Evolutionary conservation across 2,797 vertebrate genomes (phyloP).

Genomic region (Syngnathus acus): DNA sequence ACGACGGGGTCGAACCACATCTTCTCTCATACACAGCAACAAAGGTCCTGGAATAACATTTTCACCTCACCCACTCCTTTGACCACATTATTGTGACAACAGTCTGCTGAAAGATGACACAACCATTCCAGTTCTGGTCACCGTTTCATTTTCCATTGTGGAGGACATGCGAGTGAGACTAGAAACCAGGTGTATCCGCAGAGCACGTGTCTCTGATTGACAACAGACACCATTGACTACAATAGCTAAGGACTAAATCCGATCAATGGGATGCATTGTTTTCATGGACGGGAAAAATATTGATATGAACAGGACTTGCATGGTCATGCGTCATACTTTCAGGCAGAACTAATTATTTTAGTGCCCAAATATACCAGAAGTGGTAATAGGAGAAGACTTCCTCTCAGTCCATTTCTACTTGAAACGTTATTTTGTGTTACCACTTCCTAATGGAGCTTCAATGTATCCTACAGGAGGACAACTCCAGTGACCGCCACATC

Average conservation of each 20-base stretch:
- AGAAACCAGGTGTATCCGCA: conserved; percentile 64
- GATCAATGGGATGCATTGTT: no score
- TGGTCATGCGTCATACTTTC: no score
- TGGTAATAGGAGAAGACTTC: no score
- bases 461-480: no score
- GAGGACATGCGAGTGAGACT: conserved; percentile 52
- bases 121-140: conserved; percentile 39
- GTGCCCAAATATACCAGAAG: no score
- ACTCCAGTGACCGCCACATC: no score
- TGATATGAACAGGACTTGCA: no score
- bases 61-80: conserved; percentile 32
- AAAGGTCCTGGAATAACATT: conserved; percentile 40
- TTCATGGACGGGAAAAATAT: no score
- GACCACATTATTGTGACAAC: conserved; percentile 19
- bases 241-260: conserved; percentile 13
- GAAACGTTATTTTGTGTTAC: no score
- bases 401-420: no score
- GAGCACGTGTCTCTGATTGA: conserved; percentile 47
- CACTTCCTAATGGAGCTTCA: no score
- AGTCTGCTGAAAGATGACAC: conserved; percentile 33
- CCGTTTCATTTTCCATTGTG: conserved; percentile 48
- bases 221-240: conserved; percentile 42
- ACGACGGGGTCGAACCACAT: conserved; percentile 40
- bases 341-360: no score
- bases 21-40: conserved; percentile 31